Percentiles rank a stretch among this genome's conserved stretches.
These are phyloP conservation scores for Hecatera dysodea DNA, from an alignment of 2,888 invertebrate species.

Conservation along the genomic window DNA sequence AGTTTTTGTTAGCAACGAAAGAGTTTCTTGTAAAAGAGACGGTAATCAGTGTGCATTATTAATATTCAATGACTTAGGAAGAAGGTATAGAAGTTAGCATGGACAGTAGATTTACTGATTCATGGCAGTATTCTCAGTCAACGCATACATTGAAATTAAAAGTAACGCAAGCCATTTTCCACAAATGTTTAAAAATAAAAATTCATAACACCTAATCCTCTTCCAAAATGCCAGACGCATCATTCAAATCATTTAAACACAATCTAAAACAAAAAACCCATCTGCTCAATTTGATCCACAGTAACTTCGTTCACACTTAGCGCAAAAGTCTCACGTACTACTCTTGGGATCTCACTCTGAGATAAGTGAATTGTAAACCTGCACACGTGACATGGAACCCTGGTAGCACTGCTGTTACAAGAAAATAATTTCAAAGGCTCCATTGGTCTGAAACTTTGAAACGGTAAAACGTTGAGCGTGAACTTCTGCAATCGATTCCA, in stretches of 20 bases:
- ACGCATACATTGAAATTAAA: not conserved
- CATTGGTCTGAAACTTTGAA: not conserved
- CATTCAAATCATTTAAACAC: conserved; percentile 4
- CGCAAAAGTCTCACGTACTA: conserved; percentile 76
- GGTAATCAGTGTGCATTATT: not conserved
- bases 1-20: not conserved
- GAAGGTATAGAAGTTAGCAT: no score
- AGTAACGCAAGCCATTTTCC: not conserved
- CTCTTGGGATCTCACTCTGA: conserved; percentile 72
- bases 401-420: conserved; percentile 52
- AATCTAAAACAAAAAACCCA: conserved; percentile 24
- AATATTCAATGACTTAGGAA: no score
- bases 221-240: conserved; percentile 10
- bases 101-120: not conserved
- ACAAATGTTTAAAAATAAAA: not conserved
- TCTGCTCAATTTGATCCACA: conserved; percentile 56
- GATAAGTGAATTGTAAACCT: conserved; percentile 83
- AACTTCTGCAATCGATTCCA: not conserved
- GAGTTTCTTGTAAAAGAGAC: not conserved
- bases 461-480: not conserved
- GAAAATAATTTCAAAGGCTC: conserved; percentile 28
- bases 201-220: not conserved
- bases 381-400: conserved; percentile 73
- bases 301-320: conserved; percentile 74
- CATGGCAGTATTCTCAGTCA: not conserved